A percentile compares a stretch with the other conserved stretches of the same genome.
Evolutionary conservation across 2,797 vertebrate genomes (phyloP).

Genomic region (Parauchenoglanis ngamensis): DNA sequence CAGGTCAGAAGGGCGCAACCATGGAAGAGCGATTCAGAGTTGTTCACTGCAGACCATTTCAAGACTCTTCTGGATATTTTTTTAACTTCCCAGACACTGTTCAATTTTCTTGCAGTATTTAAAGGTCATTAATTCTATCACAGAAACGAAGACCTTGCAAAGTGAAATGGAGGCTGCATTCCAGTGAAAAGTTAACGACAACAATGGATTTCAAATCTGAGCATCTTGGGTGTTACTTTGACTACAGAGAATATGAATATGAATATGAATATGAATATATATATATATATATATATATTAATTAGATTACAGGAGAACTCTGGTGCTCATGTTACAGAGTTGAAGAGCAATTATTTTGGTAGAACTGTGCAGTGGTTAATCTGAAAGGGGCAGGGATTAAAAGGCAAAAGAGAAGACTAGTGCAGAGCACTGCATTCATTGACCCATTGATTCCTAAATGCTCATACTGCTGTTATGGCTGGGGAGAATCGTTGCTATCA

Average conservation of each 20-base stretch:
- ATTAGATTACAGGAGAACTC: background rate
- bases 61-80: background rate
- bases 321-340: background rate
- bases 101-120: background rate
- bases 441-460: background rate
- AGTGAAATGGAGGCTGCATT: background rate
- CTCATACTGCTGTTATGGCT: background rate
- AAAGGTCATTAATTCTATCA: background rate
- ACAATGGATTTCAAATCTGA: background rate
- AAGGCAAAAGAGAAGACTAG: background rate
- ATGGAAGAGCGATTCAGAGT: background rate
- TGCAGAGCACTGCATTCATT: background rate
- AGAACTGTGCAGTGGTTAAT: background rate
- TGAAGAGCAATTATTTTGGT: background rate
- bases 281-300: background rate
- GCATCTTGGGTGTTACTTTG: background rate
- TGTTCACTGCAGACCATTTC: background rate
- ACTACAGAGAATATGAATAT: background rate
- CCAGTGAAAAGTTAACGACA: background rate
- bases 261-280: too few species aligned
- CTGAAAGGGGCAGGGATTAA: background rate
- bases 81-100: background rate
- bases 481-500: constrained; percentile 14
- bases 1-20: background rate
- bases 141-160: background rate